Evolutionary conservation across 2,113 vertebrate species (phyloP), one percentile per base, ranked within the genome.

Genomic region (Bufo bufo): DNA sequence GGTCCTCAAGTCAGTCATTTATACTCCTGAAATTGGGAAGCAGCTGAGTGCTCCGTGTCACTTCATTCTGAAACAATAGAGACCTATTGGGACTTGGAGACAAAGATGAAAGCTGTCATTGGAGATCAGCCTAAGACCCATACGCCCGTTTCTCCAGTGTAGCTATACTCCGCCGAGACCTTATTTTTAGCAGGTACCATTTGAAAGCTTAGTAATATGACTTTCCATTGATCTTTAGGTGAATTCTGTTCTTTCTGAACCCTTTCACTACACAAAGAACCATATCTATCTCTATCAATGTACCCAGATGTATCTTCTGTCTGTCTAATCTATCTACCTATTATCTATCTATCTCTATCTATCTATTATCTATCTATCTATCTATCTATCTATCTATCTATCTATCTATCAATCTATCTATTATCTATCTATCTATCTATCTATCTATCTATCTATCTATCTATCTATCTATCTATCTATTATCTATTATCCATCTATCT

Each of bases 71-170:
- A 59, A 72, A 85, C 69, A 85, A 59, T 85, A 59, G 50, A 75
- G 83, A 74, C 83, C 83, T 85, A 66, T 75, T 75, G 83, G 11
- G 7, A 74, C 54, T 85, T 74, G 23, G 83, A 47, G 83, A 85
- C 83, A 85, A 20, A 45, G 83, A 85, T 59, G 23, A 85, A 85
- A 85, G 83, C 83, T 85, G 83, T 85, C 69, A 75, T 33, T 45
- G 66, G 50, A 85, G 69, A 74, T 58, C 14, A 58, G 54, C 49
- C 16, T 43, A 69, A 75, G 69, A 74, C 69, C 45, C 63, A 54
- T 71, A 54, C 20, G 17, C 19, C 0, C 6, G 19, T 23, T 61
- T 81, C 78, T 84, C 82, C 69, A 54, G 54, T 66, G 82, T 50
- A 84, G 47, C 63, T 69, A 33, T 52, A 71, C 20, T 50, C 6